phyloP scores from a whole-genome alignment of 2,888 invertebrate genomes.

The Lasiommata megera region DNA sequence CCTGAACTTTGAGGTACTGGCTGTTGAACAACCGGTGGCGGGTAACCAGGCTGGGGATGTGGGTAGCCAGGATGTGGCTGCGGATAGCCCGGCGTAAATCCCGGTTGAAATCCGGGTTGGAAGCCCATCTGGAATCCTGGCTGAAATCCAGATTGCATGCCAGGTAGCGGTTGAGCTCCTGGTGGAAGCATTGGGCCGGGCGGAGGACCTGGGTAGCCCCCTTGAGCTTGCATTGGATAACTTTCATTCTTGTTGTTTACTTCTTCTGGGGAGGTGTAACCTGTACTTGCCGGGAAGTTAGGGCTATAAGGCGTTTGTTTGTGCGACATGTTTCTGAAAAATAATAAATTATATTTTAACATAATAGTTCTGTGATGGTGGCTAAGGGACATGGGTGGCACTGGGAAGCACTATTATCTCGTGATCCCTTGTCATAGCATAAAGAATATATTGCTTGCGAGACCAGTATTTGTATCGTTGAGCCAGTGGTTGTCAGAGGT shows the following conservation, averaged over 20 bases:
- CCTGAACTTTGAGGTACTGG: conserved; percentile 57
- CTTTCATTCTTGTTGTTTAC: conserved; percentile 47
- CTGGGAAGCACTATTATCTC: too few species aligned
- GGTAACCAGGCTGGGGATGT: conserved; percentile 44
- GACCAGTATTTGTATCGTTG: too few species aligned
- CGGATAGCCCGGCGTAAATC: conserved; percentile 48
- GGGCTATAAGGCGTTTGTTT: conserved; percentile 68
- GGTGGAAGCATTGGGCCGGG: conserved; percentile 52
- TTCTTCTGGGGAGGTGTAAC: conserved; percentile 65
- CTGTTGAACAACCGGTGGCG: conserved; percentile 56
- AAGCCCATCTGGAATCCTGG: conserved; percentile 64
- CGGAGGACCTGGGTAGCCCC: conserved; percentile 55
- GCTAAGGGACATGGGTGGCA: too few species aligned
- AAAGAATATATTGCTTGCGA: too few species aligned
- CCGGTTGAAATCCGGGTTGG: conserved; percentile 59
- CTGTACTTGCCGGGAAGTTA: conserved; percentile 68
- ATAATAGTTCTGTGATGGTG: too few species aligned
- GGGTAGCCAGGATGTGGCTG: conserved; percentile 40
- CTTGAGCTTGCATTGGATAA: conserved; percentile 56
- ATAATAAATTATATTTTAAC: too few species aligned
- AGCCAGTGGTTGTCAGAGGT: too few species aligned
- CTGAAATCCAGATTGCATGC: conserved; percentile 65
- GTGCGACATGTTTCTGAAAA: conserved; percentile 64
- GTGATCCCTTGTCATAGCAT: too few species aligned
- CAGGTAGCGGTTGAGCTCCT: conserved; percentile 61